Conservation (phyloP, 2,888 invertebrate genomes). For the Leucophenga maculata region DNA sequence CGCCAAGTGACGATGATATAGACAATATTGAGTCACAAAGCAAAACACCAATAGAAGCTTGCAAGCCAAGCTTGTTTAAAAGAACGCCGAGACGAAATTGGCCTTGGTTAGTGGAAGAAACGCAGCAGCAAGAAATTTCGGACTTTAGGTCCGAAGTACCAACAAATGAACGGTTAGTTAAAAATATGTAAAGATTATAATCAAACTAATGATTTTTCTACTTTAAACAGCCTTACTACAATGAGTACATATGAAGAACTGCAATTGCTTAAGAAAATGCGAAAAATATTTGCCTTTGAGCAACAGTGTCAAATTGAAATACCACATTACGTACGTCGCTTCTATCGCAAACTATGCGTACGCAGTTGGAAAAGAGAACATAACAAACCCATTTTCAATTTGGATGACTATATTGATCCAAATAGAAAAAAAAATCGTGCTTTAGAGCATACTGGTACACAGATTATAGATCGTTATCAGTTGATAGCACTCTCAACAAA, state of each 20-base stretch:
- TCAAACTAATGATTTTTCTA: too few species aligned
- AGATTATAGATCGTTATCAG: constrained; percentile 70
- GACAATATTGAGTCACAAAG: background rate
- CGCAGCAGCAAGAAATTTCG: constrained; percentile 7
- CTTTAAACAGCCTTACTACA: constrained; percentile 47
- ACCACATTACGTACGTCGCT: constrained; percentile 70
- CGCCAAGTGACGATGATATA: constrained; percentile 31
- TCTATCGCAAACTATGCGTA: constrained; percentile 76
- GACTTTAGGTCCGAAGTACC: background rate
- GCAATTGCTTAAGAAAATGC: constrained; percentile 60
- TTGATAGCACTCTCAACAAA: constrained; percentile 56
- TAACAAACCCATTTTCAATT: constrained; percentile 75
- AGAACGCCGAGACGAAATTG: constrained; percentile 67
- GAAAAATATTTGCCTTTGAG: constrained; percentile 58
- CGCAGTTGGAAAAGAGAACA: constrained; percentile 76
- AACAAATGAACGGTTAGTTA: constrained; percentile 17
- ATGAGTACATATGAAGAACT: constrained; percentile 70
- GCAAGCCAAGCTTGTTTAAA: constrained; percentile 70
- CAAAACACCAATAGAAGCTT: constrained; percentile 44
- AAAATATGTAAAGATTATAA: too few species aligned
- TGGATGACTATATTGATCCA: constrained; percentile 71
- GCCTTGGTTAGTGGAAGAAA: constrained; percentile 72
- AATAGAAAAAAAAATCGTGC: constrained; percentile 31
- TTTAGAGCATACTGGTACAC: constrained; percentile 39
- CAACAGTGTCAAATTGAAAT: constrained; percentile 57